A percentile compares a stretch with the other conserved stretches of the same genome.
phyloP scores from a whole-genome alignment of 2,113 vertebrate genomes.

The Hippocampus zosterae region DNA sequence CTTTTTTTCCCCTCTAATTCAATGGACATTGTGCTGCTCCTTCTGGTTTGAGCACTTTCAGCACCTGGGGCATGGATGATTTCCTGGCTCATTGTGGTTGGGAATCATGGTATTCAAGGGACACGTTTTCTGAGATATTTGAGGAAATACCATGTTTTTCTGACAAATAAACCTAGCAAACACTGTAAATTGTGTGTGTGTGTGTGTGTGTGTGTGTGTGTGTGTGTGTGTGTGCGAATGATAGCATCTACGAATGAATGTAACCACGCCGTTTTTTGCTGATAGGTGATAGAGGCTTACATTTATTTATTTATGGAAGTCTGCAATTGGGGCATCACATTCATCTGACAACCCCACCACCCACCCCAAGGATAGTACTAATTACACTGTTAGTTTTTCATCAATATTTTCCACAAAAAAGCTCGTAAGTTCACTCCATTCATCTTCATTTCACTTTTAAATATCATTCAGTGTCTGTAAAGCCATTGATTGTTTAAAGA shows the following conservation, averaged over 20 bases:
- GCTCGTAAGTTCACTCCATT: neutral
- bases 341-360: neutral
- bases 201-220: no score
- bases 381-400: neutral
- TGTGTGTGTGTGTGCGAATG: no score
- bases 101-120: neutral
- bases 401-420: neutral
- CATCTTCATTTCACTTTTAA: constrained; percentile 1
- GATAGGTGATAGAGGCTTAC: neutral
- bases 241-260: no score
- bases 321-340: no score
- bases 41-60: no score
- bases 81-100: neutral
- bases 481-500: neutral
- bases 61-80: neutral
- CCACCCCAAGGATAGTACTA: neutral
- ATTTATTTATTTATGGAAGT: neutral
- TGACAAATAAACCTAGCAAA: neutral
- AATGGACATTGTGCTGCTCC: neutral
- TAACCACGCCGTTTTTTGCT: no score
- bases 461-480: neutral
- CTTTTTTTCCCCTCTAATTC: neutral
- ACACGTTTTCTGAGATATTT: neutral
- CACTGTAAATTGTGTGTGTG: no score
- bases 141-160: neutral